Conservation (phyloP, 1,140 invertebrate species). For the Venturia canescens region DNA sequence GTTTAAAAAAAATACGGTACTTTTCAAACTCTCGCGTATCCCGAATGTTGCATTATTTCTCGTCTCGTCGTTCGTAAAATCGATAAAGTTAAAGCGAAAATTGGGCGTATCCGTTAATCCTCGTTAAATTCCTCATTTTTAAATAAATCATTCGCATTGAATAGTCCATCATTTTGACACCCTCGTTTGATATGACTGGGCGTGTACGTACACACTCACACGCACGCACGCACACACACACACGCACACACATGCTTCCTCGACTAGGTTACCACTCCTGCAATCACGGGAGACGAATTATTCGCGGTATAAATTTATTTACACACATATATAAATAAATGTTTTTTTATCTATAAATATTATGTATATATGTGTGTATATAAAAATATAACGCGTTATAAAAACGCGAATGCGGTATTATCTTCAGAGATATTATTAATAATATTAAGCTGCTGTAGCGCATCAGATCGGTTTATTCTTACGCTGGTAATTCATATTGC, state of each 20-base stretch:
- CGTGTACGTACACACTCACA: slow-evolving; percentile 30
- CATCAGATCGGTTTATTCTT: not conserved
- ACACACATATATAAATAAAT: not conserved
- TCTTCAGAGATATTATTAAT: not conserved
- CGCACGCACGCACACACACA: slow-evolving; percentile 20
- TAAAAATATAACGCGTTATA: too few species aligned
- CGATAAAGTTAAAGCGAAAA: not conserved
- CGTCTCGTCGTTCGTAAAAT: not conserved
- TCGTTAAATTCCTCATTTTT: not conserved
- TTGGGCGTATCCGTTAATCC: not conserved
- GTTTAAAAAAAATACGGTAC: not conserved
- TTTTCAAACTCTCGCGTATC: not conserved
- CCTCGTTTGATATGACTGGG: slow-evolving; percentile 13
- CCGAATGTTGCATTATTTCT: not conserved
- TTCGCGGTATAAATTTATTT: too few species aligned
- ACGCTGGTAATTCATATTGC: not conserved
- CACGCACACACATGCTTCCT: slow-evolving; percentile 35
- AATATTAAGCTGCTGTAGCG: not conserved
- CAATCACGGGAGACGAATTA: slow-evolving; percentile 31
- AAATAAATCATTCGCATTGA: not conserved
- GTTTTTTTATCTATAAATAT: not conserved
- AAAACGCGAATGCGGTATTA: not conserved
- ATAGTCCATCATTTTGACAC: not conserved
- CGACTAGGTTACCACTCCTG: slow-evolving; percentile 6
- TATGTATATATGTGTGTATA: slow-evolving; percentile 8